These are phyloP conservation scores for Perognathus longimembris DNA, from an alignment of 2,113 vertebrate species.

Conservation along the genomic window DNA sequence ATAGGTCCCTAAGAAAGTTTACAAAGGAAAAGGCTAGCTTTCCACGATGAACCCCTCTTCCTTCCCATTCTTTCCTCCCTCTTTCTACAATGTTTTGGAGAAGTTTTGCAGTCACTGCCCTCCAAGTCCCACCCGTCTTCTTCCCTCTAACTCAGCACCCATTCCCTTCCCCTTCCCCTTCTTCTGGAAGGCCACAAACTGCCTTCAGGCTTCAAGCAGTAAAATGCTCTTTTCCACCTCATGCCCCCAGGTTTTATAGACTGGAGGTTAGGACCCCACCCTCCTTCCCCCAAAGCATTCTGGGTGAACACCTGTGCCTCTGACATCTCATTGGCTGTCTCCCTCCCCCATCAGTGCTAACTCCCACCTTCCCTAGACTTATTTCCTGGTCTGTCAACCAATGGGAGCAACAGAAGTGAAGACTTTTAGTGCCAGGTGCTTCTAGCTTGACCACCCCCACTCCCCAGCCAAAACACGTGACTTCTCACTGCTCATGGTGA, in stretches of 20 bases:
- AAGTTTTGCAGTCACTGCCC: accelerated
- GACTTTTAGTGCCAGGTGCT: accelerated
- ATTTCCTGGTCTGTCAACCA: background rate
- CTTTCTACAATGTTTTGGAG: no score
- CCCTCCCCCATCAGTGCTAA: slow-evolving; percentile 2
- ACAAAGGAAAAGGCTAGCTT: accelerated
- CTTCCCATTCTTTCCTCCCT: background rate
- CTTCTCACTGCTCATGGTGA: accelerated
- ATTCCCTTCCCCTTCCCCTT: no score
- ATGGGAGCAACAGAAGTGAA: background rate
- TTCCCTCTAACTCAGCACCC: no score
- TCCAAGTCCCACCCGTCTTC: accelerated
- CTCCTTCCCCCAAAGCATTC: background rate
- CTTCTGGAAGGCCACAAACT: accelerated
- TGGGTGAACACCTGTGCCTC: background rate
- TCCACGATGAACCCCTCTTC: accelerated
- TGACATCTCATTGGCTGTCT: slow-evolving; percentile 37
- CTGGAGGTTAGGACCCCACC: background rate
- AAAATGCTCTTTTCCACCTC: accelerated
- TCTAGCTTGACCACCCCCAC: background rate
- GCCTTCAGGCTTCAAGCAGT: accelerated
- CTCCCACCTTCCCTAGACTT: background rate
- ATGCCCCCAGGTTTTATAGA: background rate
- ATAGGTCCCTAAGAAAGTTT: accelerated
- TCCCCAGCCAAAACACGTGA: background rate